phyloP scores from a whole-genome alignment of 2,888 invertebrate species.

The Stenolophus ochropezus region DNA sequence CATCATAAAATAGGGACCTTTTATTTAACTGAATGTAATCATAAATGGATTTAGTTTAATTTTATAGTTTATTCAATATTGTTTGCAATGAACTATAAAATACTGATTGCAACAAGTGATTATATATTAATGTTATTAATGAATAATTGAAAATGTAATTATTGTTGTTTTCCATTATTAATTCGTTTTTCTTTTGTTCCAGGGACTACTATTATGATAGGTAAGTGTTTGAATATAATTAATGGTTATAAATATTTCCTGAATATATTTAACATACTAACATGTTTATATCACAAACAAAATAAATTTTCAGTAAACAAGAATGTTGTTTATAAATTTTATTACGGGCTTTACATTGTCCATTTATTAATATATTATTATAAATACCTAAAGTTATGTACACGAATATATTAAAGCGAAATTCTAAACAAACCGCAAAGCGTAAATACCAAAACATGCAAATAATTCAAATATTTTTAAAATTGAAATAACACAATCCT shows the following conservation, averaged over 20 bases:
- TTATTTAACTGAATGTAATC: too few relatives aligned
- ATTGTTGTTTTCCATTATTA: conserved; percentile 37
- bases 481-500: too few relatives aligned
- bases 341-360: not conserved
- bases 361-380: conserved; percentile 2
- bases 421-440: too few relatives aligned
- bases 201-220: conserved; percentile 57
- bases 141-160: not conserved
- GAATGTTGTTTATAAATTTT: not conserved
- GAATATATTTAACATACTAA: conserved; percentile 7
- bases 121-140: not conserved
- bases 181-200: conserved; percentile 46
- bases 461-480: not conserved
- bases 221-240: conserved; percentile 32
- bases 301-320: conserved; percentile 2
- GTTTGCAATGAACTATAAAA: too few relatives aligned
- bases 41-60: too few relatives aligned
- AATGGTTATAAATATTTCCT: not conserved
- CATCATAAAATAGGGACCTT: too few relatives aligned
- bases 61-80: too few relatives aligned
- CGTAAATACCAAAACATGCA: not conserved
- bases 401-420: not conserved
- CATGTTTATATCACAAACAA: not conserved
- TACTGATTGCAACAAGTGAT: too few relatives aligned
- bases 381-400: not conserved